These are phyloP conservation scores for Caenorhabditis angaria DNA, from an alignment of 2,888 invertebrate species.

Conservation along the genomic window DNA sequence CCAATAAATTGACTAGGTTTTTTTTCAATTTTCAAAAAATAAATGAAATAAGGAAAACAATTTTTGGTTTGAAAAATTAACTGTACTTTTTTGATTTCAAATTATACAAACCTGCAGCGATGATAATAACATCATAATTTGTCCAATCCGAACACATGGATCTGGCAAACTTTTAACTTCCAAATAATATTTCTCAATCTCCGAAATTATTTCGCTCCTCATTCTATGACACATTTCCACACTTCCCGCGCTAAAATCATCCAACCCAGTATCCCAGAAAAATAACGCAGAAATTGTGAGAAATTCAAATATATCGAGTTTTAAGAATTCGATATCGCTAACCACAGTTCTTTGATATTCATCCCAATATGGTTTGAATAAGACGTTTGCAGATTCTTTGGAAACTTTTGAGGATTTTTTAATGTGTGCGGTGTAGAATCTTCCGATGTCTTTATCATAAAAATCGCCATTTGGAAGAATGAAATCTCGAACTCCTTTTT, in stretches of 20 bases:
- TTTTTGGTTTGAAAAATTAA: no score
- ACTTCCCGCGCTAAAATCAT: conserved; percentile 18
- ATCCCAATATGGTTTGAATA: conserved; percentile 35
- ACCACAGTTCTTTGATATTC: conserved; percentile 34
- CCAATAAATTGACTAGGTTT: background rate
- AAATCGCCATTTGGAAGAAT: conserved; percentile 34
- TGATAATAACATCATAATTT: conserved; percentile 29
- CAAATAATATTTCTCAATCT: conserved; percentile 30
- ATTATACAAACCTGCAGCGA: conserved; percentile 13
- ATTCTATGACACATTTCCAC: conserved; percentile 20
- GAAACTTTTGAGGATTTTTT: background rate
- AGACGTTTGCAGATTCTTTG: background rate
- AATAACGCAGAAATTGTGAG: conserved; percentile 22
- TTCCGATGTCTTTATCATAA: conserved; percentile 24
- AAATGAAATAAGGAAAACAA: background rate
- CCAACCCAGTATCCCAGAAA: conserved; percentile 35
- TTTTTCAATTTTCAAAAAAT: background rate
- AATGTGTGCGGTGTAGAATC: conserved; percentile 24
- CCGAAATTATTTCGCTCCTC: conserved; percentile 24
- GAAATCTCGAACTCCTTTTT: conserved; percentile 24
- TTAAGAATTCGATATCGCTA: conserved; percentile 25
- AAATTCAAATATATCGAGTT: conserved; percentile 35
- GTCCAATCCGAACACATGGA: conserved; percentile 33
- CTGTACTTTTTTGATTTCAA: background rate
- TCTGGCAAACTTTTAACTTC: conserved; percentile 28